These are phyloP conservation scores for Strix uralensis DNA, from an alignment of 2,113 vertebrate genomes.

Conservation along the genomic window DNA sequence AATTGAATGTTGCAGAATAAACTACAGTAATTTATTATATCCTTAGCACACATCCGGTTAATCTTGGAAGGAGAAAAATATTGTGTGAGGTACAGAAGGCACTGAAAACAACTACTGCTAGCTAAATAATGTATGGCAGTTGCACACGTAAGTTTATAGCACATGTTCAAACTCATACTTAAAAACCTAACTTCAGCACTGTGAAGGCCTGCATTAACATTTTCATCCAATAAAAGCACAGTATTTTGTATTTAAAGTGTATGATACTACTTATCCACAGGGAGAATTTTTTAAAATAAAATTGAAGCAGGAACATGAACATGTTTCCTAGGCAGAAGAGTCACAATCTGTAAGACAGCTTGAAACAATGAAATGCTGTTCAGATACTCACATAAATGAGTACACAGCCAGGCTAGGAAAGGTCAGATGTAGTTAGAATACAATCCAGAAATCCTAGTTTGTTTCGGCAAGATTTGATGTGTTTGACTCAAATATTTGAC, in stretches of 20 bases:
- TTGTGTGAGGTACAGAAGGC: not conserved
- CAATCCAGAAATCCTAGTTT: conserved; percentile 23
- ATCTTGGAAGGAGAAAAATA: not conserved
- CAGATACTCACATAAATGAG: not conserved
- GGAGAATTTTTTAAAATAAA: not conserved
- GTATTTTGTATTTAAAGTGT: not conserved
- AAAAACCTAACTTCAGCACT: not conserved
- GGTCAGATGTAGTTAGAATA: conserved; percentile 24
- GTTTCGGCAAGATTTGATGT: conserved; percentile 25
- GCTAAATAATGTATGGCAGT: not conserved
- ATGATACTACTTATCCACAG: not conserved
- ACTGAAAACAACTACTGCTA: not conserved
- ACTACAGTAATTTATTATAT: not conserved
- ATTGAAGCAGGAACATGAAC: not conserved
- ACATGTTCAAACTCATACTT: not conserved
- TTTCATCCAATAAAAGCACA: not conserved
- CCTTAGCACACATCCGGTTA: not conserved
- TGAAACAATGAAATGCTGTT: not conserved
- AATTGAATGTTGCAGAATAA: not conserved
- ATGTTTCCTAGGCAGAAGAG: not conserved
- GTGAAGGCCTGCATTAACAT: not conserved
- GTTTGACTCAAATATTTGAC: conserved; percentile 61
- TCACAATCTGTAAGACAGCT: not conserved
- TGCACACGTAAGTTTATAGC: not conserved
- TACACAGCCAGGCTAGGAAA: not conserved